Percentiles rank a stretch among this genome's conserved stretches.
phyloP scores from a whole-genome alignment of 92 coral and sea anemone genomes.

The Micromussa lordhowensis region DNA sequence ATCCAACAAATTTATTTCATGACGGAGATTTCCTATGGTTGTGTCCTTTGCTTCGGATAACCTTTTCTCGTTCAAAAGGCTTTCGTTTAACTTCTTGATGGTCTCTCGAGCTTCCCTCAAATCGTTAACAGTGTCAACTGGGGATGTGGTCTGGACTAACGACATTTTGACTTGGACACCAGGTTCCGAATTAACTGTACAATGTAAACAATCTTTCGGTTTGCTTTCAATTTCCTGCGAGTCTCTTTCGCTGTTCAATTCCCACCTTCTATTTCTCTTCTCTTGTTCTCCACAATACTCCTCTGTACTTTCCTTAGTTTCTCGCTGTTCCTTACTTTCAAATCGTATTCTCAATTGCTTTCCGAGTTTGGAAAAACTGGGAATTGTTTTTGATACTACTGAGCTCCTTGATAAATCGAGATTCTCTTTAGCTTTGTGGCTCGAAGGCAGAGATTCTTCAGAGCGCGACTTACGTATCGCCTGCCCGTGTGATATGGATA shows the following conservation, averaged over 20 bases:
- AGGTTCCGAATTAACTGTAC: background rate
- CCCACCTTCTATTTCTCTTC: background rate
- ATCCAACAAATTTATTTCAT: conserved; percentile 66
- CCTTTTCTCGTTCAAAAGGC: conserved; percentile 65
- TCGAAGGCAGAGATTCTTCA: conserved; percentile 12
- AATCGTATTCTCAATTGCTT: conserved; percentile 24
- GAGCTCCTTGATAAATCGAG: background rate
- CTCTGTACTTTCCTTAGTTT: background rate
- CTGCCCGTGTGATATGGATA: conserved; percentile 23
- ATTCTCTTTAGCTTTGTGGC: background rate
- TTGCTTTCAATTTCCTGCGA: background rate
- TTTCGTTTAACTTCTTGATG: conserved; percentile 54
- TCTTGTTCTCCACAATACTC: background rate
- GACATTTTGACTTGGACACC: conserved; percentile 24
- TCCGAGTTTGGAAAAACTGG: conserved; percentile 18
- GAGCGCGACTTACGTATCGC: conserved; percentile 9
- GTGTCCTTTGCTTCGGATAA: conserved; percentile 67
- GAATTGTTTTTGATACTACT: background rate
- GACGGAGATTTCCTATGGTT: conserved; percentile 68
- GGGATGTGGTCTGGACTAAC: background rate
- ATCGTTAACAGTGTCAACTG: conserved; percentile 12
- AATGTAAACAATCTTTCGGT: background rate
- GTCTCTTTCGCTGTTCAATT: background rate
- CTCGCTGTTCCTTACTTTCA: background rate
- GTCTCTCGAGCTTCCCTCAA: conserved; percentile 65